Base-by-base conservation (phyloP, 2,797 vertebrate genomes). In the Lophotriccus pileatus region DNA sequence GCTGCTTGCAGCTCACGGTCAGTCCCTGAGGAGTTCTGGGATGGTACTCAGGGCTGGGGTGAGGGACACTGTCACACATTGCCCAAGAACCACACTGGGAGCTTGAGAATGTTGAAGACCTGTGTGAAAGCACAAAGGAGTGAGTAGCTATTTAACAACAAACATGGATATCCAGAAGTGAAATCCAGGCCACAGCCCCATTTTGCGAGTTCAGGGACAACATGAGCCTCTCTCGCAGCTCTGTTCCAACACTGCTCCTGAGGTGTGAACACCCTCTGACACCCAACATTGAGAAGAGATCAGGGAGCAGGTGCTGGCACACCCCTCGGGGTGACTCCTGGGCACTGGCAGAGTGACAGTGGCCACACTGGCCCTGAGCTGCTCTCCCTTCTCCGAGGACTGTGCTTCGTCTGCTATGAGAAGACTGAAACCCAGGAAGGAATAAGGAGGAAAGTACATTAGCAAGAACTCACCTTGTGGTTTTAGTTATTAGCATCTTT, bases 11-110 rank as follows among this genome's bases (percentile, higher is more conserved):
- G 21, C 34, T 58, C 8, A 3, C 16, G 16, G 23, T 63, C 28
- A 58, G 43, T 47, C 20, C 32, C 32, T 0, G 1, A 39, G 39
- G 44, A 92, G 14, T 24, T 47, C 18, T 6, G 4, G 36, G 20
- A 28, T 0, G 3, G 22, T 27, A 36, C 30, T 58, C 2, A 0
- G 15, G 24, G 14, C 24, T 55, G 30, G 23, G 9, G 7, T 0
- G 4, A 80, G 39, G 20, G 25, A 23, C 43, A 39, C 6, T 27
- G 34, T 50, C 43, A 47, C 47, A 59, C 5, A 15, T 5, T 12
- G 27, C 37, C 24, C 2, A 4, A 43, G 22, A 88, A n/a, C 24
- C 11, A 34, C 24, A 56, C 1, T 0, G 2, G 5, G 8, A 34
- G 5, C 25, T 64, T 41, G 15, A 34, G 74, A 90, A 49, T 1